phyloP scores from a whole-genome alignment of 2,797 vertebrate genomes.

The Setipinna tenuifilis region DNA sequence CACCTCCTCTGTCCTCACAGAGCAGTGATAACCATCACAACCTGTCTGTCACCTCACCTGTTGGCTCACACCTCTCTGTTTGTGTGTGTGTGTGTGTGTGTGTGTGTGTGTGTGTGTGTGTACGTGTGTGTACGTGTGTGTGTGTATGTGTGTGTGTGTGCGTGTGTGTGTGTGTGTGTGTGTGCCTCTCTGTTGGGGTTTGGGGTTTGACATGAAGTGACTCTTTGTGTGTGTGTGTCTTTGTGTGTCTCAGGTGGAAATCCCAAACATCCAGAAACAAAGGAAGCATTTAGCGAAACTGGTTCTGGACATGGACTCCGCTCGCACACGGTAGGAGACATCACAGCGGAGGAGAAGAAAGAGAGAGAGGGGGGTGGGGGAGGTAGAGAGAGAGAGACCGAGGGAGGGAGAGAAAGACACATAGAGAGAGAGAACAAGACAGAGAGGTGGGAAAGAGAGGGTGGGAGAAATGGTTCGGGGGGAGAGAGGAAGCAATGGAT shows the following conservation, averaged over 20 bases:
- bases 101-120: background rate
- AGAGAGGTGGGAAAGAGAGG: background rate
- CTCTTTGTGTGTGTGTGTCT: conserved; percentile 43
- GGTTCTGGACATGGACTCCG: conserved; percentile 97
- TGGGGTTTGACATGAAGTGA: conserved; percentile 40
- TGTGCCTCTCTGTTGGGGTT: background rate
- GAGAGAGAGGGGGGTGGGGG: background rate
- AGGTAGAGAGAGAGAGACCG: background rate
- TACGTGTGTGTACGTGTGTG: no score
- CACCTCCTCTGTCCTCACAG: no score
- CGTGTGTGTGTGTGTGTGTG: background rate
- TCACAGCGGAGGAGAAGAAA: background rate
- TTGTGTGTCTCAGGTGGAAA: conserved; percentile 87
- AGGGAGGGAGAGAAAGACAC: no score
- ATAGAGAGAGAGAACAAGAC: no score
- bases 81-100: background rate
- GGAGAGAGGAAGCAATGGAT: no score
- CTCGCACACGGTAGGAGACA: conserved; percentile 84
- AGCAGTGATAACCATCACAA: no score
- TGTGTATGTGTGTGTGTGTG: no score
- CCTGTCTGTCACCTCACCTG: no score
- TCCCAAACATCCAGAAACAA: conserved; percentile 98
- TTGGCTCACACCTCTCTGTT: no score
- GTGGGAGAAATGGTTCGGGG: no score
- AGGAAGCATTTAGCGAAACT: conserved; percentile 96